phyloP scores from a whole-genome alignment of 1,140 invertebrate species.

The Drosophila takahashii region DNA sequence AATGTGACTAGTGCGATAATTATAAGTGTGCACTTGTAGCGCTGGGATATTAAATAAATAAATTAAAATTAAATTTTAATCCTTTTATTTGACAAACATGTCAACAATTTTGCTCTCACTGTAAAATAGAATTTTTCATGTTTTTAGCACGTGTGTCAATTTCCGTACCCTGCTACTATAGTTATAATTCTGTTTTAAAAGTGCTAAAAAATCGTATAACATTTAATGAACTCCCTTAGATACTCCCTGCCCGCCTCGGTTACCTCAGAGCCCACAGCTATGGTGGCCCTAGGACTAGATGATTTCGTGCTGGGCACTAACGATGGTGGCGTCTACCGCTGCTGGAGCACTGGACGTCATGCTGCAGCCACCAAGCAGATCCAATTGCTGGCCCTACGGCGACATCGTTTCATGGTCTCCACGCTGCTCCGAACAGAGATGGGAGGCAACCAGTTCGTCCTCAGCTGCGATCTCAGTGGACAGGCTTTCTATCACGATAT shows the following conservation, averaged over 20 bases:
- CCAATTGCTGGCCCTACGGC: slow-evolving; percentile 54
- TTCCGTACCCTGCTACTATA: too few relatives aligned
- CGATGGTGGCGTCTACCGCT: slow-evolving; percentile 70
- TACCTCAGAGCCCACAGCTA: slow-evolving; percentile 53
- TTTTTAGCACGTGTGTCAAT: too few relatives aligned
- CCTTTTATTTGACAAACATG: too few relatives aligned
- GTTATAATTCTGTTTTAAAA: too few relatives aligned
- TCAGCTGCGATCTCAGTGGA: slow-evolving; percentile 81
- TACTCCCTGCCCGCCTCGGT: slow-evolving; percentile 51
- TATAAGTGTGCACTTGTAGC: too few relatives aligned
- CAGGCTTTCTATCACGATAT: slow-evolving; percentile 76
- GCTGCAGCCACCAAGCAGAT: slow-evolving; percentile 44
- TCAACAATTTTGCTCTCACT: too few relatives aligned
- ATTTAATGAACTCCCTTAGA: slow-evolving; percentile 1
- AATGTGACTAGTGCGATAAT: too few relatives aligned
- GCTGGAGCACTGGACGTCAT: slow-evolving; percentile 53
- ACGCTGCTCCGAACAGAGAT: slow-evolving; percentile 50
- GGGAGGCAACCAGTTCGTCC: slow-evolving; percentile 47
- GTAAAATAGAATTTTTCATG: too few relatives aligned
- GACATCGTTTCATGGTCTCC: slow-evolving; percentile 75
- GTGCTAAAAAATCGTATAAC: too few relatives aligned
- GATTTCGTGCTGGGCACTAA: slow-evolving; percentile 74
- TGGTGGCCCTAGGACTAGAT: slow-evolving; percentile 58
- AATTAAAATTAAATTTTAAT: too few relatives aligned
- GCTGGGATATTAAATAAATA: too few relatives aligned